Conservation (phyloP, 2,888 invertebrate genomes). For the Ferrisia virgata region DNA sequence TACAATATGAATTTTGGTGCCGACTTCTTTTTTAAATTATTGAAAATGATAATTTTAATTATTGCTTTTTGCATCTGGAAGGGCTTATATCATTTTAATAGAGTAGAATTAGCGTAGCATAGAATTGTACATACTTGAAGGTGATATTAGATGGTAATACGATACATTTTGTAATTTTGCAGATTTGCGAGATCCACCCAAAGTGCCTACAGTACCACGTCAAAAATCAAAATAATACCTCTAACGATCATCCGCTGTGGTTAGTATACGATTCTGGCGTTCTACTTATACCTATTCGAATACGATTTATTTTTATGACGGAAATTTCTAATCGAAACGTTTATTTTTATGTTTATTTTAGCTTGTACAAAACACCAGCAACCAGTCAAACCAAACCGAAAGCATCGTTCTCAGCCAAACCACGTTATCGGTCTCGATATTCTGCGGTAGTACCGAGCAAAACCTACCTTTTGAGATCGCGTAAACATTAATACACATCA, state of each 20-base stretch:
- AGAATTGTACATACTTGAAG: background rate
- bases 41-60: no score
- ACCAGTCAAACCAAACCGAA: background rate
- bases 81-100: no score
- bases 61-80: no score
- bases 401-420: background rate
- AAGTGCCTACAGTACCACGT: conserved; percentile 30
- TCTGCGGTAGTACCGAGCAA: background rate
- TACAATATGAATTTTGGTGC: no score
- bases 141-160: background rate
- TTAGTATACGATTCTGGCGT: background rate
- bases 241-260: conserved; percentile 1
- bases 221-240: conserved; percentile 32
- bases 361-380: conserved; percentile 13
- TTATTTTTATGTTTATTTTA: background rate
- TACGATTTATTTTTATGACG: background rate
- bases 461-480: conserved; percentile 29
- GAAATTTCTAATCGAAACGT: background rate
- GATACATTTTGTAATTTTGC: background rate
- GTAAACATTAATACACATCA: background rate
- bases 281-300: background rate
- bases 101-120: background rate
- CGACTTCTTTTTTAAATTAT: no score
- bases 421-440: conserved; percentile 16
- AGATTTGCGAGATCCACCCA: conserved; percentile 46